A percentile compares a stretch with the other conserved stretches of the same genome.
phyloP scores from a whole-genome alignment of 2,888 invertebrate genomes.

The Trypoxylon attenuatum region DNA sequence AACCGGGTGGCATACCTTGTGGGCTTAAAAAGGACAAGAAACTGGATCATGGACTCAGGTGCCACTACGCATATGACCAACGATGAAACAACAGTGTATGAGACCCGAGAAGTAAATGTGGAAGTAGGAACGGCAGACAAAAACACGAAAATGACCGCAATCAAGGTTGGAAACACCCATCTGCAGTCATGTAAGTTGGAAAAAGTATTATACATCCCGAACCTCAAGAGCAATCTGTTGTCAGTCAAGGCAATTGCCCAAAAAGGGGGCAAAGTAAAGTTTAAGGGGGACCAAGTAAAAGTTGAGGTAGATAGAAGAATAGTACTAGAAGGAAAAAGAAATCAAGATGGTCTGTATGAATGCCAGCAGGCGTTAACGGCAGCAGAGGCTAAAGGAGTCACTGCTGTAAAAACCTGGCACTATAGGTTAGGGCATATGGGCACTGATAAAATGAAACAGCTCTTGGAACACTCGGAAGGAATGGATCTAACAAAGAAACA shows the following conservation, averaged over 20 bases:
- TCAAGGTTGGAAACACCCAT: neutral
- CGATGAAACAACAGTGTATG: neutral
- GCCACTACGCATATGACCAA: constrained; percentile 7
- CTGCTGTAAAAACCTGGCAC: no score
- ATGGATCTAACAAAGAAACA: neutral
- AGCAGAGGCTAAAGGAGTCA: no score
- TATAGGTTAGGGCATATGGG: constrained; percentile 1
- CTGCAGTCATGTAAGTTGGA: neutral
- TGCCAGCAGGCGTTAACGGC: no score
- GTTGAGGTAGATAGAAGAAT: neutral
- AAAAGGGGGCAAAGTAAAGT: neutral
- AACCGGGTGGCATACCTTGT: no score
- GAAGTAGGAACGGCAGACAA: neutral
- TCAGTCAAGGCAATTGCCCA: constrained; percentile 2
- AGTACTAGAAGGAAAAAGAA: no score
- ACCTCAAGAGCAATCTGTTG: constrained; percentile 2
- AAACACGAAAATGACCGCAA: neutral
- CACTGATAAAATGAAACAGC: neutral
- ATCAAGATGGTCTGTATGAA: no score
- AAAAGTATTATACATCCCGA: constrained; percentile 8
- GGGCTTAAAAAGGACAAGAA: no score
- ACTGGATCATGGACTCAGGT: constrained; percentile 10
- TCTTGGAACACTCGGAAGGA: neutral
- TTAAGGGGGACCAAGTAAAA: neutral
- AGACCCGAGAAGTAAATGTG: neutral